phyloP scores from a whole-genome alignment of 1,140 invertebrate species.

The Saccostrea cuccullata region DNA sequence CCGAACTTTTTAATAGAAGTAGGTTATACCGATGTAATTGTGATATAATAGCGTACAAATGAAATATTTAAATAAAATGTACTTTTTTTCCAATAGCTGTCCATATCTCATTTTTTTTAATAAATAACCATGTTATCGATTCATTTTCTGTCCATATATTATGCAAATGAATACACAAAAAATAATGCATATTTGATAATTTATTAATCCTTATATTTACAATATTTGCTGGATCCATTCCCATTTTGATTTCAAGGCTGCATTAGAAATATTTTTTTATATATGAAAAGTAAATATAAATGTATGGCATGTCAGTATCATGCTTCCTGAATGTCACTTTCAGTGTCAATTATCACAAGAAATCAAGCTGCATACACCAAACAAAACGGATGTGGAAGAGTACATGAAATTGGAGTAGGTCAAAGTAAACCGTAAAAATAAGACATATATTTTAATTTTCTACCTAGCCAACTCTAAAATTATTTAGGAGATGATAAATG shows the following conservation, averaged over 20 bases:
- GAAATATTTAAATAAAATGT: no score
- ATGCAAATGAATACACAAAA: no score
- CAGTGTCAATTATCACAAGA: neutral
- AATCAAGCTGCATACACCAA: neutral
- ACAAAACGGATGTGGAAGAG: neutral
- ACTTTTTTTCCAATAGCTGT: no score
- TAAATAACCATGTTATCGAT: no score
- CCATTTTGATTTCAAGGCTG: neutral
- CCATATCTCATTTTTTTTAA: no score
- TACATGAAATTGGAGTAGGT: conserved; percentile 17
- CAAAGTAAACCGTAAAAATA: neutral
- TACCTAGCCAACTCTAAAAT: conserved; percentile 20
- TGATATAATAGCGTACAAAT: no score
- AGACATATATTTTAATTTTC: conserved; percentile 22
- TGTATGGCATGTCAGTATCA: neutral
- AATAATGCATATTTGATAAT: no score
- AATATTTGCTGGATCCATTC: no score
- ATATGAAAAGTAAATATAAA: neutral
- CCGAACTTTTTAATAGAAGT: no score
- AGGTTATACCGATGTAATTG: no score
- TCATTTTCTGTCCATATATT: no score
- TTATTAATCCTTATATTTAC: no score
- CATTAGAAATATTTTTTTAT: neutral
- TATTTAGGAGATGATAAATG: conserved; percentile 4
- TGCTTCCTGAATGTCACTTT: neutral